These are phyloP conservation scores for Puma concolor DNA, from an alignment of 2,113 vertebrate species.

Conservation along the genomic window DNA sequence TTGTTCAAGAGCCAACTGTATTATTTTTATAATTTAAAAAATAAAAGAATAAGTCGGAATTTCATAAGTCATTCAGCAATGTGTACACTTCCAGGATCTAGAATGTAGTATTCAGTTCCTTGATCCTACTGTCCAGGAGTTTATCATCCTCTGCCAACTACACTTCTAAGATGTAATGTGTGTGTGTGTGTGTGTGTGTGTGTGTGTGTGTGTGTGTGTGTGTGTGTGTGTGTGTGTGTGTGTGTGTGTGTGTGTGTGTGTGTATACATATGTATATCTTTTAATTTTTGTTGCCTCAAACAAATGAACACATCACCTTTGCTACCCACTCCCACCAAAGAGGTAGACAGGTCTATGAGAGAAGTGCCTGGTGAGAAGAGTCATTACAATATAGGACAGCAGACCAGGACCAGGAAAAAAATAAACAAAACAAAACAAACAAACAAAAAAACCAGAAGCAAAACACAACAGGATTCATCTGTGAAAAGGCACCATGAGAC, in stretches of 20 bases:
- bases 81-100: neutral
- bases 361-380: neutral
- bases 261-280: too few relatives aligned
- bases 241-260: too few relatives aligned
- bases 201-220: too few relatives aligned
- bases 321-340: neutral
- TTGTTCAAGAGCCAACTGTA: neutral
- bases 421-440: neutral
- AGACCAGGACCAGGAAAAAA: neutral
- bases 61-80: neutral
- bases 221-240: too few relatives aligned
- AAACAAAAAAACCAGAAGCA: neutral
- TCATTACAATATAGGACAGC: neutral
- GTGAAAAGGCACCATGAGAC: neutral
- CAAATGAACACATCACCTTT: neutral
- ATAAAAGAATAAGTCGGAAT: neutral
- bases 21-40: conserved; percentile 34
- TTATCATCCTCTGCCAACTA: neutral
- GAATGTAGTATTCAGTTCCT: neutral
- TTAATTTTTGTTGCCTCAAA: conserved; percentile 17
- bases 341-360: neutral
- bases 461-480: neutral
- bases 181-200: too few relatives aligned
- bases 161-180: neutral
- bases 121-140: neutral